Evolutionary conservation across 2,888 invertebrate species (phyloP).

Genomic region (Orchesella flavescens): DNA sequence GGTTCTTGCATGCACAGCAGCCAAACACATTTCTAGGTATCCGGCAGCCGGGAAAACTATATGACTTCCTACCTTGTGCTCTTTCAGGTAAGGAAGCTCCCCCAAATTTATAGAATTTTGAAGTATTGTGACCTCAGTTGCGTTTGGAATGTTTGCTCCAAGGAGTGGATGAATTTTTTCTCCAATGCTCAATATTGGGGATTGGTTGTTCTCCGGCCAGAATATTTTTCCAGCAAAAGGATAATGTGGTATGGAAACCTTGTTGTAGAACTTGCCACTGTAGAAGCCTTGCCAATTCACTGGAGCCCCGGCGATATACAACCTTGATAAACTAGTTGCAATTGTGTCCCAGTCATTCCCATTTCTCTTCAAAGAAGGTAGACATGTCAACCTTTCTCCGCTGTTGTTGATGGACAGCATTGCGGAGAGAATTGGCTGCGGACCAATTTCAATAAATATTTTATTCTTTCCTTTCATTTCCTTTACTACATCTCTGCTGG

Average conservation of each 20-base stretch:
- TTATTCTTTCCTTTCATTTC: background rate
- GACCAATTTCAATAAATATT: slow-evolving; percentile 24
- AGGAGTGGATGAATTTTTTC: slow-evolving; percentile 24
- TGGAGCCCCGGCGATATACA: background rate
- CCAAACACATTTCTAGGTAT: too few relatives aligned
- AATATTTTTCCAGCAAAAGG: slow-evolving; percentile 16
- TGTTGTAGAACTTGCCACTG: background rate
- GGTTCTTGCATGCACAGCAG: too few relatives aligned
- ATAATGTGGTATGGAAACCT: slow-evolving; percentile 5
- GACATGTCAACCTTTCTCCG: background rate
- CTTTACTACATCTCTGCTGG: background rate
- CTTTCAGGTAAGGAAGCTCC: too few relatives aligned
- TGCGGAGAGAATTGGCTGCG: slow-evolving; percentile 30
- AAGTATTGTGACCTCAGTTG: too few relatives aligned
- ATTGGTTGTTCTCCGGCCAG: background rate
- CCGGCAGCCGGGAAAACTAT: too few relatives aligned
- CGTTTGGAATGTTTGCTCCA: slow-evolving; percentile 9
- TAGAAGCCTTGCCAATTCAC: slow-evolving; percentile 31
- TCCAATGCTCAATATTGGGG: background rate
- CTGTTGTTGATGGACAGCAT: background rate
- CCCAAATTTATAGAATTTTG: too few relatives aligned
- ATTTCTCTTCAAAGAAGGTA: background rate
- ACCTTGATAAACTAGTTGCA: background rate
- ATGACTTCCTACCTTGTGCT: too few relatives aligned
- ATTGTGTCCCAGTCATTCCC: slow-evolving; percentile 9